Evolutionary conservation across 2,888 invertebrate genomes (phyloP).

Genomic region (Epinotia brunnichana): DNA sequence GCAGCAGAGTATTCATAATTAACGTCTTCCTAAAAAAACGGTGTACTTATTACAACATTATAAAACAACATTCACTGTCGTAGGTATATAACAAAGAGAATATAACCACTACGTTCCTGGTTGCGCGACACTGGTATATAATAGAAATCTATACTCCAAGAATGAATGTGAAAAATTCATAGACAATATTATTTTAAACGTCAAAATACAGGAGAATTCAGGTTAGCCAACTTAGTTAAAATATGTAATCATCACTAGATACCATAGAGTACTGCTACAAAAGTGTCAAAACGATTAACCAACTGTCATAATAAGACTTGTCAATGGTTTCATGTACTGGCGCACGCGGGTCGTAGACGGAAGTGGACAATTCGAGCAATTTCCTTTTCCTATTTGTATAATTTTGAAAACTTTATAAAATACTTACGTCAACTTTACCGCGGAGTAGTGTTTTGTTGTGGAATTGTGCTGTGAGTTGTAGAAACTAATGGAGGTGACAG

Average conservation of each 20-base stretch:
- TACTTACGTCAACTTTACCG: constrained; percentile 50
- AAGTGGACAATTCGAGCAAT: constrained; percentile 64
- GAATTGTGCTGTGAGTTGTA: neutral
- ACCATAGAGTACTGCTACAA: neutral
- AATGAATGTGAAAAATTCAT: neutral
- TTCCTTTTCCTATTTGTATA: constrained; percentile 72
- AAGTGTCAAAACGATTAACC: constrained; percentile 15
- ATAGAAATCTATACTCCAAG: neutral
- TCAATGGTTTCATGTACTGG: constrained; percentile 61
- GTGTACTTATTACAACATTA: neutral
- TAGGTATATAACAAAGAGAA: too few species aligned
- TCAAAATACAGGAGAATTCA: neutral
- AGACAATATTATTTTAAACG: neutral
- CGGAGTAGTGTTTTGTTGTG: constrained; percentile 27
- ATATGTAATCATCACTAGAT: neutral
- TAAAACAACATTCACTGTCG: too few species aligned
- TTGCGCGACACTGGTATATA: too few species aligned
- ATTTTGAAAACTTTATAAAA: constrained; percentile 50
- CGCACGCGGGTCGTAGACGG: constrained; percentile 68
- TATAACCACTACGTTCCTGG: too few species aligned
- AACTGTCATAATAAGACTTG: constrained; percentile 45
- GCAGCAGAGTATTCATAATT: neutral
- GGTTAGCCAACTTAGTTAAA: constrained; percentile 6
- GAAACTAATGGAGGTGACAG: constrained; percentile 72
- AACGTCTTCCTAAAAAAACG: neutral